Percentiles rank a stretch among this genome's conserved stretches.
Conservation (phyloP, 2,888 invertebrate species). For the Calameuta idolon region DNA sequence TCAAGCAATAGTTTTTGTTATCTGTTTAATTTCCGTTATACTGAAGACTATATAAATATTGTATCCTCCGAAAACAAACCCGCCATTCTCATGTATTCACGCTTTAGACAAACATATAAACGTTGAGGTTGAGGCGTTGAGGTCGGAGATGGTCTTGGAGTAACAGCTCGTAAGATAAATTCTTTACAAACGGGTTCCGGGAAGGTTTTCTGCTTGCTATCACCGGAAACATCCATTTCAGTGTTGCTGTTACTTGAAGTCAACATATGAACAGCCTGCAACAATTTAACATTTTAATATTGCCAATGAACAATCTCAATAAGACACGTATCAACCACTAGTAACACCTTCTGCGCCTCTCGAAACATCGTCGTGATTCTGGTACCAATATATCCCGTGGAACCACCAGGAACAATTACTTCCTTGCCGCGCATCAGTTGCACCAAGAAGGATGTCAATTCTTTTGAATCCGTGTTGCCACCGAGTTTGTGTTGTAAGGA, state of each 20-base stretch:
- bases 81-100: conserved; percentile 78
- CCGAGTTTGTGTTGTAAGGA: conserved; percentile 71
- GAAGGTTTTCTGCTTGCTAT: conserved; percentile 64
- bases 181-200: conserved; percentile 74
- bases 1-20: not conserved
- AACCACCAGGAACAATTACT: conserved; percentile 72
- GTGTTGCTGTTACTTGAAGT: conserved; percentile 60
- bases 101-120: conserved; percentile 77
- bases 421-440: conserved; percentile 72
- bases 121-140: conserved; percentile 76
- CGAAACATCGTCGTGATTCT: conserved; percentile 72
- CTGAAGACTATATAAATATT: conserved; percentile 70
- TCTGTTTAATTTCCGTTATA: not conserved
- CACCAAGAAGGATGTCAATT: conserved; percentile 66
- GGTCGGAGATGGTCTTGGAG: conserved; percentile 73
- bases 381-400: conserved; percentile 70
- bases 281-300: conserved; percentile 28
- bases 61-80: conserved; percentile 86
- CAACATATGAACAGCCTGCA: conserved; percentile 69
- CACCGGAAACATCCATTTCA: conserved; percentile 49
- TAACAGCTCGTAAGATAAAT: conserved; percentile 74
- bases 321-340: not conserved
- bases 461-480: conserved; percentile 59
- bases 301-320: not conserved
- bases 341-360: conserved; percentile 70